phyloP scores from a whole-genome alignment of 1,140 invertebrate genomes.

The Anadara kagoshimensis region DNA sequence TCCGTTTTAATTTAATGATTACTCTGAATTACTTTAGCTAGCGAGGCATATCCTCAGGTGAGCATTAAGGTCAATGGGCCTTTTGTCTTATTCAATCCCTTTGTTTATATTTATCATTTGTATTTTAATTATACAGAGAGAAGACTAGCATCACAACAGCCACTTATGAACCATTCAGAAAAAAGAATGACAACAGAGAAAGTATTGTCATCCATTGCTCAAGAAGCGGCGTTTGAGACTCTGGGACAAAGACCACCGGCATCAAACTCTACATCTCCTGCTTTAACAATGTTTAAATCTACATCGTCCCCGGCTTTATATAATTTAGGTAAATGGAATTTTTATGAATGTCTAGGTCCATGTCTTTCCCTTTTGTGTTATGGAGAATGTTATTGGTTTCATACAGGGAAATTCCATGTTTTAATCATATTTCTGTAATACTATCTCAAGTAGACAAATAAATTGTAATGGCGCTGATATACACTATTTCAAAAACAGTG shows the following conservation, averaged over 20 bases:
- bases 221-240: conserved; percentile 69
- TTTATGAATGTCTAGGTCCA: background rate
- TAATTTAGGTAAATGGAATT: conserved; percentile 50
- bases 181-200: conserved; percentile 77
- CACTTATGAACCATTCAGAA: conserved; percentile 57
- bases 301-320: conserved; percentile 52
- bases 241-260: conserved; percentile 57
- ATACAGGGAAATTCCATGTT: too few relatives aligned
- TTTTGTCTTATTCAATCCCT: too few relatives aligned
- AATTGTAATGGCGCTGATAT: too few relatives aligned
- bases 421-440: too few relatives aligned
- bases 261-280: conserved; percentile 62
- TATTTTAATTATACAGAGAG: conserved; percentile 60
- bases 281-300: conserved; percentile 64
- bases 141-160: conserved; percentile 47
- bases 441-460: too few relatives aligned
- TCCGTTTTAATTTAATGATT: too few relatives aligned
- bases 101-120: too few relatives aligned
- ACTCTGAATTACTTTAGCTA: too few relatives aligned
- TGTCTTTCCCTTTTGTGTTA: background rate
- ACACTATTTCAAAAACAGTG: too few relatives aligned
- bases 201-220: conserved; percentile 77
- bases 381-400: too few relatives aligned
- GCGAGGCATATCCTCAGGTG: too few relatives aligned
- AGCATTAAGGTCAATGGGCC: too few relatives aligned